Base-by-base conservation (phyloP, 2,797 vertebrate genomes). In the Catamblyrhynchus diadema region DNA sequence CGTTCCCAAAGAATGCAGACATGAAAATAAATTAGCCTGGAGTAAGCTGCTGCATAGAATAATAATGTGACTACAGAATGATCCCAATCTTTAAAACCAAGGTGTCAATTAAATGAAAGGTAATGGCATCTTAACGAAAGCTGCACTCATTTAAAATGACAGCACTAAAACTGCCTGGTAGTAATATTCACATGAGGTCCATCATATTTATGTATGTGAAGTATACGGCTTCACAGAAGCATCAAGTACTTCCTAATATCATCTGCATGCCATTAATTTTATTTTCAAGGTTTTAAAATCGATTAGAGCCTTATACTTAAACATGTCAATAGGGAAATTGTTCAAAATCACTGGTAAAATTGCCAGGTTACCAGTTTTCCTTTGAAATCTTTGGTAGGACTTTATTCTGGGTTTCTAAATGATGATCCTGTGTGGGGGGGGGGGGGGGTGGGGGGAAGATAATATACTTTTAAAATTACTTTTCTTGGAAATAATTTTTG, bases 21-120 rank as follows among this genome's bases (percentile, higher is more conserved):
- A 92, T 6, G 67, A 96, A 94, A 97, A 88, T 81, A 96, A 96
- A 93, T 90, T 71, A 88, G 32, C 86, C 91, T 93, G 70, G 90
- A 92, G 53, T 67, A 54, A 92, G 13, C 18, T 57, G 72, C 33
- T 94, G 73, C 83, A 64, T 7, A 92, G 94, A 95, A 92, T 90
- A 92, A 94, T 70, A 93, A 65, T 69, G 39, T 80, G 51, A 59
- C 53, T 97, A 95, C 59, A 81, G 80, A 86, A 86, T 47, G 35
- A 93, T 91, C 25, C 59, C 60, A 47, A 20, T 96, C 35, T 93
- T 90, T 66, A 88, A 92, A 81, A 62, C 14, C 27, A 47, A 88
- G 51, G 17, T 56, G 70, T 92, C 96, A 96, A 93, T 95, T 97
- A 90, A 96, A 93, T 64, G 88, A 83, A 91, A 95, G 94, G 27